Conservation (phyloP, 1,140 invertebrate species). For the Cotesia glomerata region DNA sequence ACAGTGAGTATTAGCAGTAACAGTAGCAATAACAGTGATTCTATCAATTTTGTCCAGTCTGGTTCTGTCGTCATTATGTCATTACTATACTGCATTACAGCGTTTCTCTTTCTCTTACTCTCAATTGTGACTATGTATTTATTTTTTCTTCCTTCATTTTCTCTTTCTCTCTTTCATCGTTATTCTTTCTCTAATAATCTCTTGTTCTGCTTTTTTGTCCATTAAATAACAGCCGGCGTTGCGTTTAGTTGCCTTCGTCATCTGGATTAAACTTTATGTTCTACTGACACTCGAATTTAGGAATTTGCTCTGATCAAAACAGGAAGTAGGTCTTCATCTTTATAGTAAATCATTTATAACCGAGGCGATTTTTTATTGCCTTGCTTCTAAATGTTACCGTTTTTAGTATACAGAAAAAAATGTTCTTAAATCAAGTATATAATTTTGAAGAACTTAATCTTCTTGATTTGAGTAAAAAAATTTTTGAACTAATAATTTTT, state of each 20-base stretch:
- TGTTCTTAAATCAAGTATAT: too few species aligned
- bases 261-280: constrained; percentile 15
- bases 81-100: constrained; percentile 34
- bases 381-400: not conserved
- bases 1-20: constrained; percentile 3
- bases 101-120: constrained; percentile 21
- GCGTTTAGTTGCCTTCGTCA: not conserved
- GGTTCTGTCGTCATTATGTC: constrained; percentile 55
- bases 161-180: constrained; percentile 7
- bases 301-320: constrained; percentile 1
- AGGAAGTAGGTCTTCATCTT: constrained; percentile 5
- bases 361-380: not conserved
- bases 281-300: constrained; percentile 9
- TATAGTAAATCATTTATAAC: constrained; percentile 5
- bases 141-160: constrained; percentile 8
- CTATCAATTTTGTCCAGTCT: constrained; percentile 56
- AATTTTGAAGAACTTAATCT: too few species aligned
- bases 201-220: not conserved
- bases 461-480: too few species aligned
- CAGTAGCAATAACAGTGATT: constrained; percentile 45
- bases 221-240: not conserved
- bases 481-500: too few species aligned
- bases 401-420: too few species aligned
- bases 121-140: constrained; percentile 7
- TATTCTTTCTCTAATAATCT: constrained; percentile 2